Conservation (phyloP, 1,140 invertebrate genomes). For the Drosophila pallidifrons region DNA sequence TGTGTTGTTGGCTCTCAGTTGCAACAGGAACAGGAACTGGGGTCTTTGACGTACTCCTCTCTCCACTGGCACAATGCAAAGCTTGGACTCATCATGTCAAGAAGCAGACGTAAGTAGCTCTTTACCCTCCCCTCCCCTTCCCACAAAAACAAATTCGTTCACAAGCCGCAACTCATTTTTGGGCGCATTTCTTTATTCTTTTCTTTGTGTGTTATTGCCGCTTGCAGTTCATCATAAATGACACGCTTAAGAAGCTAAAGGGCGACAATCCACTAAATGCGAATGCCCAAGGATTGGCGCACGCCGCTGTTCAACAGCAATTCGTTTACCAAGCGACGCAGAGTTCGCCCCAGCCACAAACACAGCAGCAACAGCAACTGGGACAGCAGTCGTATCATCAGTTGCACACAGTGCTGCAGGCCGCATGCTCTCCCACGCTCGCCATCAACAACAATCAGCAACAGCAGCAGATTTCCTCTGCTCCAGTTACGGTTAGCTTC, state of each 20-base stretch:
- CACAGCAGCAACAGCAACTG: conserved; percentile 12
- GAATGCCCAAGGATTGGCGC: conserved; percentile 60
- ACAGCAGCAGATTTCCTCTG: conserved; percentile 49
- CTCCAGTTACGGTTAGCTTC: conserved; percentile 63
- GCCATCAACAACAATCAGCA: conserved; percentile 37
- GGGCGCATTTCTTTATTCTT: neutral
- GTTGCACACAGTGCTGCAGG: conserved; percentile 60
- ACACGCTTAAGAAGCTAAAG: conserved; percentile 83
- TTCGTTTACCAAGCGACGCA: conserved; percentile 61
- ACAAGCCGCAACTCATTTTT: neutral
- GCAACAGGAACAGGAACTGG: conserved; percentile 60
- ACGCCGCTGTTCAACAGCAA: conserved; percentile 62
- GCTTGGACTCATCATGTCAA: conserved; percentile 87
- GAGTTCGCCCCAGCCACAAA: conserved; percentile 46
- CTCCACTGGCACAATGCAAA: conserved; percentile 86
- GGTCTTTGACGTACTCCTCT: conserved; percentile 20
- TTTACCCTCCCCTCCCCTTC: neutral
- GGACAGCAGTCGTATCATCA: conserved; percentile 65
- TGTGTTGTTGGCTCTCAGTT: conserved; percentile 76
- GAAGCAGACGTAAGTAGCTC: conserved; percentile 87
- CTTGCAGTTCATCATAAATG: conserved; percentile 84
- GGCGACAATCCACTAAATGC: conserved; percentile 69
- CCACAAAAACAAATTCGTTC: neutral
- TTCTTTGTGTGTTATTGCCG: neutral
- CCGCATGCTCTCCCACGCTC: conserved; percentile 49